phyloP scores from a whole-genome alignment of 2,888 invertebrate species.

The Aphodius granarius region DNA sequence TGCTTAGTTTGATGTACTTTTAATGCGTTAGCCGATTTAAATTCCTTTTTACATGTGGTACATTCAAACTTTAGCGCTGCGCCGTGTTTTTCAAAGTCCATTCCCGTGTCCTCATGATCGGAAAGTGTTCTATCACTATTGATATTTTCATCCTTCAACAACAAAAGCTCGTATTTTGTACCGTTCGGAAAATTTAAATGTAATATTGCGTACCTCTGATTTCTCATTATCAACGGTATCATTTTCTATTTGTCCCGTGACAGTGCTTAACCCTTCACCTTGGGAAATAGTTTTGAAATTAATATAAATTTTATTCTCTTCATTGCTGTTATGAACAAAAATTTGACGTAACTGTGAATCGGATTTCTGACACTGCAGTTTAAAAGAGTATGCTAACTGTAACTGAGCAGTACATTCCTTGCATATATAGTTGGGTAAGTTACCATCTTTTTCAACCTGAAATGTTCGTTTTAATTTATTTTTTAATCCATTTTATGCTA shows the following conservation, averaged over 20 bases:
- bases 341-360: conserved; percentile 41
- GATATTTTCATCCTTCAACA: not conserved
- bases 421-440: conserved; percentile 46
- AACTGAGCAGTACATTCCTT: conserved; percentile 42
- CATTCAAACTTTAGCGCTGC: conserved; percentile 32
- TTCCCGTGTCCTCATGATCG: not conserved
- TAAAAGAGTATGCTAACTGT: conserved; percentile 44
- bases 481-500: not conserved
- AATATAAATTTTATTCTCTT: conserved; percentile 12
- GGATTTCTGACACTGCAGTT: conserved; percentile 43
- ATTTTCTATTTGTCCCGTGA: not conserved
- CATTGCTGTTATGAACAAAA: conserved; percentile 10
- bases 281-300: not conserved
- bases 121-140: conserved; percentile 1
- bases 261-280: not conserved
- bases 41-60: conserved; percentile 41
- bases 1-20: conserved; percentile 45
- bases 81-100: conserved; percentile 16
- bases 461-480: conserved; percentile 22
- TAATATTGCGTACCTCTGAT: not conserved
- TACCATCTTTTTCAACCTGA: conserved; percentile 44
- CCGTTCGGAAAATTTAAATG: not conserved
- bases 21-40: conserved; percentile 40
- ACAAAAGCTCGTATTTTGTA: not conserved
- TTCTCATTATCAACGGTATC: not conserved